Conservation (phyloP, 2,113 vertebrate species). For the Sakesphorus luctuosus region DNA sequence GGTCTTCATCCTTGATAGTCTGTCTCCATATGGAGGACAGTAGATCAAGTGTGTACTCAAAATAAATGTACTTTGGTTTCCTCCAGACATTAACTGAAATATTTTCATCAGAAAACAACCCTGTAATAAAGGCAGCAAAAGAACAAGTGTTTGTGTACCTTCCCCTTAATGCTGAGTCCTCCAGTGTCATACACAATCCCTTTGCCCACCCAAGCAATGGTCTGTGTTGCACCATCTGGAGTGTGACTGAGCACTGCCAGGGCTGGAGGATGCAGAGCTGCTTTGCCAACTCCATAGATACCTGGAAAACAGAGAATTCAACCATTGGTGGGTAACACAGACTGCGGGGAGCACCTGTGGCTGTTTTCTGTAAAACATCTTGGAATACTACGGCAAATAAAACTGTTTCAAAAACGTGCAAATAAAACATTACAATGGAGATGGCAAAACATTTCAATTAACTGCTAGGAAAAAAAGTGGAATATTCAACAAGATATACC, state of each 20-base stretch:
- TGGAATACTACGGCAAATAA: background rate
- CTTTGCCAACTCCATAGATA: constrained; percentile 96
- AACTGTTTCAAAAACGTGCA: background rate
- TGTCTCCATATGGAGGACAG: background rate
- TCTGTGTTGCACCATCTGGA: constrained; percentile 93
- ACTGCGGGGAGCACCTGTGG: background rate
- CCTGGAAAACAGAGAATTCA: constrained; percentile 72
- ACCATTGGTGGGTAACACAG: background rate
- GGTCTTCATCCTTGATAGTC: background rate
- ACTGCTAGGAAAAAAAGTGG: background rate
- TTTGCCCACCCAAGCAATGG: constrained; percentile 98
- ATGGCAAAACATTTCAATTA: background rate
- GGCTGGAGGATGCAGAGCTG: constrained; percentile 90
- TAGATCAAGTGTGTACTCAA: background rate
- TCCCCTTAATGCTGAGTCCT: constrained; percentile 98
- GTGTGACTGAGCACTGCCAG: constrained; percentile 92
- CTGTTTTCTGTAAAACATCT: background rate
- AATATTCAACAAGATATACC: constrained; percentile 73
- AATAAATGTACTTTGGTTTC: background rate
- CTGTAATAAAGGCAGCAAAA: background rate
- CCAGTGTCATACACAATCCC: constrained; percentile 98
- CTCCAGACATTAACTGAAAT: background rate
- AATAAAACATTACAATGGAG: background rate
- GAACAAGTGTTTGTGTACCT: constrained; percentile 73
- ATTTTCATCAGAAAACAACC: background rate